These are phyloP conservation scores for Hypomecis atomaria DNA, from an alignment of 2,888 invertebrate genomes.

Conservation along the genomic window DNA sequence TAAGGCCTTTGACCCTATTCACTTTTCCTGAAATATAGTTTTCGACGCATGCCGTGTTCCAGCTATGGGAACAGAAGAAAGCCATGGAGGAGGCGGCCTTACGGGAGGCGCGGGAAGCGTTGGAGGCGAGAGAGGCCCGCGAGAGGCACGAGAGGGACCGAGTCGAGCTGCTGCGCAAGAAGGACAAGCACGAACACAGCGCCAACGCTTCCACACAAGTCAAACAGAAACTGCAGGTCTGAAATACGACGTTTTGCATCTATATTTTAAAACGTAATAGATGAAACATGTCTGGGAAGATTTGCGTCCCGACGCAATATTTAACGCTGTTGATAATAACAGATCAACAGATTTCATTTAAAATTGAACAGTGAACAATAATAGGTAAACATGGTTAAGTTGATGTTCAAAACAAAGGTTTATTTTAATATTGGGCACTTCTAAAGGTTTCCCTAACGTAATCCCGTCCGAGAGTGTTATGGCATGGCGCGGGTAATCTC, in stretches of 20 bases:
- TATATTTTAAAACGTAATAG: background rate
- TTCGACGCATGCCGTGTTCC: constrained; percentile 61
- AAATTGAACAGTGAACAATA: background rate
- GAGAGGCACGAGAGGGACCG: constrained; percentile 92
- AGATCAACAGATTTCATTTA: background rate
- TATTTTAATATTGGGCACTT: background rate
- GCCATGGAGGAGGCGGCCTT: constrained; percentile 92
- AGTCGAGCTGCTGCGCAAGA: constrained; percentile 94
- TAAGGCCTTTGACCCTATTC: constrained; percentile 25
- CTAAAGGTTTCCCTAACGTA: background rate
- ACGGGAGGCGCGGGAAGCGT: constrained; percentile 92
- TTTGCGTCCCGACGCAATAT: background rate
- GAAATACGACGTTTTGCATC: background rate
- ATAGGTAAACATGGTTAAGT: background rate
- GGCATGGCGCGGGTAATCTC: constrained; percentile 12
- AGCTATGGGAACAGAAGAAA: constrained; percentile 96
- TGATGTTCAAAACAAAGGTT: background rate
- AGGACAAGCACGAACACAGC: constrained; percentile 97
- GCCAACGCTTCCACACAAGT: constrained; percentile 98
- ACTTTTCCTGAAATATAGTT: constrained; percentile 37
- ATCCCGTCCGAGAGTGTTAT: constrained; percentile 1
- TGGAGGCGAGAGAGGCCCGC: constrained; percentile 88
- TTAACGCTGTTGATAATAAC: background rate
- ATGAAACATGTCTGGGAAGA: background rate
- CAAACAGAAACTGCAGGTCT: constrained; percentile 96